Evolutionary conservation across 1,140 invertebrate genomes (phyloP), one percentile per base, ranked within the genome.

Genomic region (Pseudomyrmex flavicornis): DNA sequence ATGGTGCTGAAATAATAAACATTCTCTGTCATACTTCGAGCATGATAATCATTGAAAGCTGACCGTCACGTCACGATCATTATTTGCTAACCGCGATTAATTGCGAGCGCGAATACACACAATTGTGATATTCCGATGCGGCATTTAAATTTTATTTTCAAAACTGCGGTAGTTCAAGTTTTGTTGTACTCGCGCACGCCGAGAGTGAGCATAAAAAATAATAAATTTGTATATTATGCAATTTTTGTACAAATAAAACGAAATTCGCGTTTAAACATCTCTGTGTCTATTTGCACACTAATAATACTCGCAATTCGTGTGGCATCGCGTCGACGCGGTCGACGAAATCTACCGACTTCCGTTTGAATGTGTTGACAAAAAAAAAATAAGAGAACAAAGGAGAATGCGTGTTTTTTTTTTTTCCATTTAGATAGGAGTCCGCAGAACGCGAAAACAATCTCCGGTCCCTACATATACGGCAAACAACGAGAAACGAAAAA

Each of bases 401-500:
- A 17, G 20, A n/a, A 35, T 35, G 35, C n/a, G n/a, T n/a, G n/a
- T n/a, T 35, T 35, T 35, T 22, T 12, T 50, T 87, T 87, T 75
- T 58, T 12, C 50, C 2, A 75, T 20, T 74, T 75, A 20, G 58
- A 48, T 61, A 74, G 12, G 2, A 75, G 61, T 46, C 70, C 48
- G 58, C 35, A 46, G 62, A 72, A 61, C 54, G 66, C 46, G 54
- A 59, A 84, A 54, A 54, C 58, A 74, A 70, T 46, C 56, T 84
- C 72, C 56, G 59, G 46, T 44, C 26, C 26, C 65, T 12, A 10
- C 48, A 22, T 56, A 58, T 62, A 72, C n/a, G 52, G 15, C 58
- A 80, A 84, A 84, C 84, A 84, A 61, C 15, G 75, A 80, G 62
- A 76, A 74, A 87, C 68, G 54, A 35, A 79, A 89, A 86, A 88